A percentile compares a stretch with the other conserved stretches of the same genome.
phyloP scores from a whole-genome alignment of 2,113 vertebrate genomes.

The Lagopus leucura region DNA sequence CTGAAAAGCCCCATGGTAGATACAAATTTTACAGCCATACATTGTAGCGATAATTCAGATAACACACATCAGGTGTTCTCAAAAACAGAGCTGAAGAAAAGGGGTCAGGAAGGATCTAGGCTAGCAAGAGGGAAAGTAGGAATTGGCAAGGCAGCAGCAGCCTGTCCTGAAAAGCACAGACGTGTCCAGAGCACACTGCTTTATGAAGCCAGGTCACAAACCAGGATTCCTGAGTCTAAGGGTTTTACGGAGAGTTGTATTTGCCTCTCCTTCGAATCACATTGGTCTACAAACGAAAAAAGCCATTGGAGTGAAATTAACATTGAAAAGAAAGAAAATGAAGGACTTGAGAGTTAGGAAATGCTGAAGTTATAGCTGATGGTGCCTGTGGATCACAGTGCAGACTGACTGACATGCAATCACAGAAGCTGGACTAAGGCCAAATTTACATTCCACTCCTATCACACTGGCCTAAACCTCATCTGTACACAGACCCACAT shows the following conservation, averaged over 20 bases:
- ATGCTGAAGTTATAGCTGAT: not conserved
- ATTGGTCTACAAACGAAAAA: not conserved
- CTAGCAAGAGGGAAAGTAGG: no score
- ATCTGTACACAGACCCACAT: not conserved
- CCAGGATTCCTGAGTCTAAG: no score
- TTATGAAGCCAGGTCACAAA: no score
- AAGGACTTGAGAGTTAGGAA: not conserved
- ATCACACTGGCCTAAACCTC: not conserved
- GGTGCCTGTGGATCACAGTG: not conserved
- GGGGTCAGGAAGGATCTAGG: not conserved
- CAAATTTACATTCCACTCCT: slow-evolving; percentile 42
- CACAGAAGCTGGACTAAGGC: not conserved
- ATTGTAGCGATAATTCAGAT: not conserved
- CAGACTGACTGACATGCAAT: not conserved
- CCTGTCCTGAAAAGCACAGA: no score
- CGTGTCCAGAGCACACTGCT: no score
- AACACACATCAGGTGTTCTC: not conserved
- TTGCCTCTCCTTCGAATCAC: not conserved
- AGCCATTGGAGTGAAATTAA: not conserved
- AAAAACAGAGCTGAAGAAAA: not conserved
- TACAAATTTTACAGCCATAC: not conserved
- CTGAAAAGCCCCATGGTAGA: not conserved
- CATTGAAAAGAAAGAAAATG: not conserved
- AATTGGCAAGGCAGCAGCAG: no score
- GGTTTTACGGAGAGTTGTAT: not conserved